These are phyloP conservation scores for Solea solea DNA, from an alignment of 2,113 vertebrate species.

Conservation along the genomic window DNA sequence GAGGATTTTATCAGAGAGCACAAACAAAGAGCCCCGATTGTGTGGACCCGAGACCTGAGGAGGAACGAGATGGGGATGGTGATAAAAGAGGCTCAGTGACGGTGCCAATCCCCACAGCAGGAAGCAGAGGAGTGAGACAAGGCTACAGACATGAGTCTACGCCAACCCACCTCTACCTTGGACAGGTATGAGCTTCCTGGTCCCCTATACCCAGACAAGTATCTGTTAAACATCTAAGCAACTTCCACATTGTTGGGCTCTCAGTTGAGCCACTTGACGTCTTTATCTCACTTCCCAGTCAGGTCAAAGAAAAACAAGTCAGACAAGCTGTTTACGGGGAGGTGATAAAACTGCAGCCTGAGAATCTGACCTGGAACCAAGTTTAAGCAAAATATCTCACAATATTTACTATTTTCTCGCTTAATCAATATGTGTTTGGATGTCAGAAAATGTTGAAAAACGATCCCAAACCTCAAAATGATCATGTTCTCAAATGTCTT, in stretches of 20 bases:
- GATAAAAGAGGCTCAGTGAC: conserved; percentile 53
- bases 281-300: conserved; percentile 14
- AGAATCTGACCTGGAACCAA: not conserved
- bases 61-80: conserved; percentile 44
- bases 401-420: too few relatives aligned
- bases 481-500: too few relatives aligned
- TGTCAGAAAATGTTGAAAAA: too few relatives aligned
- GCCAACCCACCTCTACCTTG: conserved; percentile 80
- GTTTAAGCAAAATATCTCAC: too few relatives aligned
- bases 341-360: conserved; percentile 1
- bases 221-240: not conserved
- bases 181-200: conserved; percentile 75
- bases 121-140: conserved; percentile 57
- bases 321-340: conserved; percentile 30
- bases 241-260: conserved; percentile 1
- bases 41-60: conserved; percentile 38
- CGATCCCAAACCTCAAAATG: too few relatives aligned
- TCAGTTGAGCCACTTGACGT: not conserved
- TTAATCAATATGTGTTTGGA: too few relatives aligned
- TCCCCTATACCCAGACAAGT: not conserved
- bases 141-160: conserved; percentile 79
- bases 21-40: conserved; percentile 37
- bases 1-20: conserved; percentile 34
- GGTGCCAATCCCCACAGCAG: conserved; percentile 49
- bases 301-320: conserved; percentile 40